Evolutionary conservation across 2,888 invertebrate genomes (phyloP).

Genomic region (Diogma glabrata): DNA sequence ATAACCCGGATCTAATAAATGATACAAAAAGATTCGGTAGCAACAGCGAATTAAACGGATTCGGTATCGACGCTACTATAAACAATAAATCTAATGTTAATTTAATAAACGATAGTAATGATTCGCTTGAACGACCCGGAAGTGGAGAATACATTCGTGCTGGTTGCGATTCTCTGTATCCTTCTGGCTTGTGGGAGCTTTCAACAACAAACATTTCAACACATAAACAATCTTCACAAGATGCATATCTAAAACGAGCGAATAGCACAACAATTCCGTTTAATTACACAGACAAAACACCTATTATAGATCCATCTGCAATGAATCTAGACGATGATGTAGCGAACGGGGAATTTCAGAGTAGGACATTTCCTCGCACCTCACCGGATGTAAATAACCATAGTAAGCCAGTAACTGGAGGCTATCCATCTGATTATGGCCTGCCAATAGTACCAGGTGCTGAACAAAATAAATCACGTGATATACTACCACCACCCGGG

Average conservation of each 20-base stretch:
- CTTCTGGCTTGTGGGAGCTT: constrained; percentile 68
- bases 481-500: constrained; percentile 28
- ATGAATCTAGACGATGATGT: constrained; percentile 32
- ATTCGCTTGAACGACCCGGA: constrained; percentile 42
- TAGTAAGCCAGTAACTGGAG: constrained; percentile 27
- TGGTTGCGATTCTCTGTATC: constrained; percentile 62
- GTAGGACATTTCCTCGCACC: constrained; percentile 49
- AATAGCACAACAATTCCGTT: constrained; percentile 46
- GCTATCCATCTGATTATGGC: constrained; percentile 69
- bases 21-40: constrained; percentile 60
- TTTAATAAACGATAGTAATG: constrained; percentile 34
- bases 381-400: constrained; percentile 15
- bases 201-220: constrained; percentile 21
- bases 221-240: constrained; percentile 25
- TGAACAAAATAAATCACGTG: constrained; percentile 26
- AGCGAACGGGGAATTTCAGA: constrained; percentile 39
- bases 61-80: constrained; percentile 38
- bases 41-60: constrained; percentile 36
- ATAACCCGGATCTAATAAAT: constrained; percentile 77
- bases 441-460: constrained; percentile 50
- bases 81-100: constrained; percentile 39
- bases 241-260: constrained; percentile 39
- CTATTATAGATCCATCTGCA: constrained; percentile 50
- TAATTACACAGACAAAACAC: constrained; percentile 59
- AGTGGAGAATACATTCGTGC: constrained; percentile 72